phyloP scores from a whole-genome alignment of 2,888 invertebrate species.

The Allophyes oxyacanthae region DNA sequence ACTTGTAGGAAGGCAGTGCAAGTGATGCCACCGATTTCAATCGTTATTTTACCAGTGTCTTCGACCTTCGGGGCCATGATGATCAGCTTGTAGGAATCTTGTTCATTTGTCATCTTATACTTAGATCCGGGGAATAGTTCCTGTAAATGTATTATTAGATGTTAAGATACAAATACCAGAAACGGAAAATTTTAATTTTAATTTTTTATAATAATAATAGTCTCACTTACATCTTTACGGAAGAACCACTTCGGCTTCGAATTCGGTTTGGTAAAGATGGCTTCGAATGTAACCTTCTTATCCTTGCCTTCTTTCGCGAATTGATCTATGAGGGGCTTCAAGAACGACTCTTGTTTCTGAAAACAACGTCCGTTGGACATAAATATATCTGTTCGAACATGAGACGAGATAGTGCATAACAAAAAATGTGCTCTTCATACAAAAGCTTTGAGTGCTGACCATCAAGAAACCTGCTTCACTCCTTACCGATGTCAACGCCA shows the following conservation, averaged over 20 bases:
- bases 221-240: conserved; percentile 95
- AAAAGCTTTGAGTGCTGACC: conserved; percentile 83
- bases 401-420: conserved; percentile 70
- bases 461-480: conserved; percentile 69
- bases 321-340: conserved; percentile 98
- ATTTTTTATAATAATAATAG: too few species aligned
- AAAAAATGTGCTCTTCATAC: conserved; percentile 85
- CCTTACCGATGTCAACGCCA: conserved; percentile 73
- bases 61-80: conserved; percentile 98
- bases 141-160: conserved; percentile 79
- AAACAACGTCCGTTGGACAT: conserved; percentile 48
- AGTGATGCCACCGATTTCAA: conserved; percentile 97
- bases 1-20: conserved; percentile 98
- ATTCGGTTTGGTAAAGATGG: conserved; percentile 98
- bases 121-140: conserved; percentile 99
- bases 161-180: not conserved
- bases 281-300: conserved; percentile 97
- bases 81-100: conserved; percentile 96
- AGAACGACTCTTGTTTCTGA: conserved; percentile 98
- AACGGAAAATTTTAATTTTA: not conserved
- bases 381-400: conserved; percentile 36
- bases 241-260: conserved; percentile 97
- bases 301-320: conserved; percentile 98
- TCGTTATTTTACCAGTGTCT: conserved; percentile 98
- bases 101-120: conserved; percentile 98